Evolutionary conservation across 2,888 invertebrate genomes (phyloP).

Genomic region (Furcula furcula): DNA sequence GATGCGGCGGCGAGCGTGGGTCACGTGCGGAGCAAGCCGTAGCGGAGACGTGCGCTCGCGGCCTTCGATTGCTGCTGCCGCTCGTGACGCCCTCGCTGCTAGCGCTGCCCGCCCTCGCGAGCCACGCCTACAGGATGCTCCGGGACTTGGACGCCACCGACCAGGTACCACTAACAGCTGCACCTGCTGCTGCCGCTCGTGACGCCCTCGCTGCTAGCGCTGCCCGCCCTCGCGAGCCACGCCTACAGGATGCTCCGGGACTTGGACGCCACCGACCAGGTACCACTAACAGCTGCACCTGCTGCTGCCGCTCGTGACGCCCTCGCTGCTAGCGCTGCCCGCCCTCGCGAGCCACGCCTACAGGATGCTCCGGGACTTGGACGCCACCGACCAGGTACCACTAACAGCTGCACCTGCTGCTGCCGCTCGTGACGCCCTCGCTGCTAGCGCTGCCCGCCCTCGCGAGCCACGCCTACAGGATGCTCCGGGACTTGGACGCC

Average conservation of each 20-base stretch:
- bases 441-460: constrained; percentile 61
- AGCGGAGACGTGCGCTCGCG: constrained; percentile 54
- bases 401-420: constrained; percentile 50
- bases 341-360: constrained; percentile 64
- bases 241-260: constrained; percentile 69
- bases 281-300: constrained; percentile 45
- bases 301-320: constrained; percentile 58
- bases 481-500: constrained; percentile 63
- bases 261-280: constrained; percentile 63
- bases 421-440: constrained; percentile 57
- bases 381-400: constrained; percentile 57
- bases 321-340: constrained; percentile 60
- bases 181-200: constrained; percentile 59
- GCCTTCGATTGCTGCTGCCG: constrained; percentile 61
- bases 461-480: constrained; percentile 63
- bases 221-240: constrained; percentile 61
- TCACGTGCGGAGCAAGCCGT: too few relatives aligned
- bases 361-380: constrained; percentile 64
- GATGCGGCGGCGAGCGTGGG: constrained; percentile 44
- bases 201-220: constrained; percentile 55
- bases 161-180: constrained; percentile 51
- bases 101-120: constrained; percentile 60
- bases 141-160: constrained; percentile 61
- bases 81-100: constrained; percentile 57
- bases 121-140: constrained; percentile 65